A percentile compares a stretch with the other conserved stretches of the same genome.
phyloP scores from a whole-genome alignment of 1,140 invertebrate species.

The Sminthurinus signatus region DNA sequence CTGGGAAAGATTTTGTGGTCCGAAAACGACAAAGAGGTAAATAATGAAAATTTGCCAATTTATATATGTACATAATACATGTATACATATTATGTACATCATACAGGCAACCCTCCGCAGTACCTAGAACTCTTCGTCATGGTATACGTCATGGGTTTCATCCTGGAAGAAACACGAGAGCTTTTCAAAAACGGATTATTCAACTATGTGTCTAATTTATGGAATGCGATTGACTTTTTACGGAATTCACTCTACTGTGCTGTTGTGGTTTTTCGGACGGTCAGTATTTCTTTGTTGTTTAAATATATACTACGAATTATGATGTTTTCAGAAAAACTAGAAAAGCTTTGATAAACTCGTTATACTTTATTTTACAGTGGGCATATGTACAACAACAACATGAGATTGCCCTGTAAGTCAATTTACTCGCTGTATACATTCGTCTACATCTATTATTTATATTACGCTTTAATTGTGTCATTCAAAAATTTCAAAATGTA shows the following conservation, averaged over 20 bases:
- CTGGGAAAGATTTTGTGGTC: not conserved
- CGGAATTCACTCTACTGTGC: slow-evolving; percentile 76
- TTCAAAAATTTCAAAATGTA: too few relatives aligned
- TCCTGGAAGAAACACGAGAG: slow-evolving; percentile 85
- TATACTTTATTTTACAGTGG: too few relatives aligned
- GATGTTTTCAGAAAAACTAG: too few relatives aligned
- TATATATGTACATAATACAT: too few relatives aligned
- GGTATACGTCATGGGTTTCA: slow-evolving; percentile 73
- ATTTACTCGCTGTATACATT: not conserved
- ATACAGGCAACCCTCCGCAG: slow-evolving; percentile 70
- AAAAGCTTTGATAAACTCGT: too few relatives aligned
- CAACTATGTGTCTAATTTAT: slow-evolving; percentile 81
- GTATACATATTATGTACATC: too few relatives aligned
- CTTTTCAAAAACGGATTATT: slow-evolving; percentile 74
- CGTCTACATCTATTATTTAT: too few relatives aligned
- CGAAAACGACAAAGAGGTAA: slow-evolving; percentile 46
- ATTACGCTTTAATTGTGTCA: too few relatives aligned
- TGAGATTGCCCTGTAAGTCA: slow-evolving; percentile 52
- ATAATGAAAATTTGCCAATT: too few relatives aligned
- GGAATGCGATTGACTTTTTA: slow-evolving; percentile 94
- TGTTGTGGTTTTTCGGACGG: slow-evolving; percentile 64
- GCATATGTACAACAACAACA: slow-evolving; percentile 67
- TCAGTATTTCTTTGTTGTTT: too few relatives aligned
- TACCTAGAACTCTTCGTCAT: slow-evolving; percentile 68
- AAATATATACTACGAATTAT: too few relatives aligned